These are phyloP conservation scores for Pelmatolapia mariae DNA, from an alignment of 2,113 vertebrate species.

Conservation along the genomic window DNA sequence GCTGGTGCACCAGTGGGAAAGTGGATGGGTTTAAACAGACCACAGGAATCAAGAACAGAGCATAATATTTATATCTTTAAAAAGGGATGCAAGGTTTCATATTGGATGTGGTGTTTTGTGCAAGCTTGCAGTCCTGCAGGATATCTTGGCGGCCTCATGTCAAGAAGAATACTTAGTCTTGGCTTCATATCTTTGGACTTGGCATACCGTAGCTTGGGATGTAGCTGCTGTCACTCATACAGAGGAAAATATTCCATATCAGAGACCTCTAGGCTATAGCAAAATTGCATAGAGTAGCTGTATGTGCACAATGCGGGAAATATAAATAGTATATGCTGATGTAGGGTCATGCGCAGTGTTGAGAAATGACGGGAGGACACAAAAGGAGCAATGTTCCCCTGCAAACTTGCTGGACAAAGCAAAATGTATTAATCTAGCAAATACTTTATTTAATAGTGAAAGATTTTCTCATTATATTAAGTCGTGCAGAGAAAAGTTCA, in stretches of 20 bases:
- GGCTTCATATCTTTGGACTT: neutral
- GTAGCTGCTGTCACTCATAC: slow-evolving; percentile 30
- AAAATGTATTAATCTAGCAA: slow-evolving; percentile 25
- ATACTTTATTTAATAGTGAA: neutral
- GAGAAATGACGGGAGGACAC: slow-evolving; percentile 18
- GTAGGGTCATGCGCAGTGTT: slow-evolving; percentile 35
- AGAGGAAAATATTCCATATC: neutral
- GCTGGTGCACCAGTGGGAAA: neutral
- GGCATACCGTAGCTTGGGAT: neutral
- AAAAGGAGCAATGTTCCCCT: slow-evolving; percentile 18
- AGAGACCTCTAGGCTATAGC: slow-evolving; percentile 14
- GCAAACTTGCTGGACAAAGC: slow-evolving; percentile 40
- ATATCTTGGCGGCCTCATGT: neutral
- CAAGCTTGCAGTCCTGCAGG: neutral
- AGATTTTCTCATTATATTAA: neutral
- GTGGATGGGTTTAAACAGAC: neutral
- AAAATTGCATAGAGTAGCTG: slow-evolving; percentile 33
- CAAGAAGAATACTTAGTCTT: neutral
- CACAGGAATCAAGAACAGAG: neutral
- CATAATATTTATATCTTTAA: neutral
- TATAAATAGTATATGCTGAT: slow-evolving; percentile 69
- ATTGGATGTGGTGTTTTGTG: neutral
- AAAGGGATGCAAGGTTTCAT: neutral
- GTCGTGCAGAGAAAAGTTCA: neutral
- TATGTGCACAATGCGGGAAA: slow-evolving; percentile 53